Conservation (phyloP, 2,888 invertebrate genomes). For the Euphydryas editha region DNA sequence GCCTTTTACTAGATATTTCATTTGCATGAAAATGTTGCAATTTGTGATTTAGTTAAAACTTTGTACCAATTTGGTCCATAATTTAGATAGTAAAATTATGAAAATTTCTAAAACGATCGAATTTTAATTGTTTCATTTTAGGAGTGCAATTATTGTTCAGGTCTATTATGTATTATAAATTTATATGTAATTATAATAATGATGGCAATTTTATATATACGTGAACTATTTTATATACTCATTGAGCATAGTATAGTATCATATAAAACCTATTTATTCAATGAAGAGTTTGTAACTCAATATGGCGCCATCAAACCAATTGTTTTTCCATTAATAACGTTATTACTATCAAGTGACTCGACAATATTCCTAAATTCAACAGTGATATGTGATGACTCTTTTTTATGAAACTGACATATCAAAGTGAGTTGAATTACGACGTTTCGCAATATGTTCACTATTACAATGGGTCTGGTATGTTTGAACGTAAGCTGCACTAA, state of each 20-base stretch:
- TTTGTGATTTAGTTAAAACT: constrained; percentile 53
- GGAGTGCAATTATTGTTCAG: constrained; percentile 48
- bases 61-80: constrained; percentile 51
- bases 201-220: constrained; percentile 38
- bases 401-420: constrained; percentile 57
- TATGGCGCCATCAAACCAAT: background rate
- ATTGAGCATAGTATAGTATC: constrained; percentile 44
- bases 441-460: constrained; percentile 14
- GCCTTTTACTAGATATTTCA: background rate
- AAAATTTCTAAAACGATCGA: constrained; percentile 36
- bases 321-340: constrained; percentile 9
- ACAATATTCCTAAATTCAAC: constrained; percentile 45
- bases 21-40: background rate
- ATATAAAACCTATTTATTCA: constrained; percentile 58
- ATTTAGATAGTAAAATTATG: constrained; percentile 63
- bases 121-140: constrained; percentile 40
- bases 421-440: constrained; percentile 40
- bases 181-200: constrained; percentile 35
- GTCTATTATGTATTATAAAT: constrained; percentile 44
- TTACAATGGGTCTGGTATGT: constrained; percentile 2
- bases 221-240: constrained; percentile 29
- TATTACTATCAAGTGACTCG: constrained; percentile 45
- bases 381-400: constrained; percentile 28
- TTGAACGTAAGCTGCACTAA: constrained; percentile 13
- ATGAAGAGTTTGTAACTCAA: constrained; percentile 43